phyloP scores from a whole-genome alignment of 2,113 vertebrate species.

The Zosterops japonicus region DNA sequence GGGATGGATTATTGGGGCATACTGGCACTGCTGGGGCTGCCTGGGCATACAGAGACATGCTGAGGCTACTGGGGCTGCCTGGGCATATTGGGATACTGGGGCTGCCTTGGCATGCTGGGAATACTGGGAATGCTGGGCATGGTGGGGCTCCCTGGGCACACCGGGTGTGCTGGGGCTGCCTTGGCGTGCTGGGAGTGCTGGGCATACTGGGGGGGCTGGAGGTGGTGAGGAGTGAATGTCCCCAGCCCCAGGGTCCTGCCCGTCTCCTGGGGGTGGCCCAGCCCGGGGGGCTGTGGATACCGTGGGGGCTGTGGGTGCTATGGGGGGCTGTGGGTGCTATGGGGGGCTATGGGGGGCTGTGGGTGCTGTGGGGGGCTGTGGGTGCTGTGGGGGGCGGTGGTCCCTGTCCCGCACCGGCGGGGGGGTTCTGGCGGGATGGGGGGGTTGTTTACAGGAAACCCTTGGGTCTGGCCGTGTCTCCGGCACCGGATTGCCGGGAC shows the following conservation, averaged over 20 bases:
- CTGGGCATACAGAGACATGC: neutral
- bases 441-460: conserved; percentile 48
- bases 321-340: neutral
- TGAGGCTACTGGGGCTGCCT: neutral
- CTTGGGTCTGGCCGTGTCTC: neutral
- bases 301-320: neutral
- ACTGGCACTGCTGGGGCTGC: neutral
- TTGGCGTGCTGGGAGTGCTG: neutral
- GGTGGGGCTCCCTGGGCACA: neutral
- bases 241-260: neutral
- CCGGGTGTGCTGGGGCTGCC: neutral
- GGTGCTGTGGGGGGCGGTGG: neutral
- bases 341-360: neutral
- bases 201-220: neutral
- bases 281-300: neutral
- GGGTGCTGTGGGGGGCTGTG: neutral
- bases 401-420: neutral
- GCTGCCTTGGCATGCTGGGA: neutral
- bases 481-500: conserved; percentile 43
- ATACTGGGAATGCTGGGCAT: neutral
- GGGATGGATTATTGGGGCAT: neutral
- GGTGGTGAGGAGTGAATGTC: accelerated
- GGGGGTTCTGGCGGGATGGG: neutral
- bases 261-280: accelerated
- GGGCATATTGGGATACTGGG: neutral